phyloP scores from a whole-genome alignment of 2,888 invertebrate species.

The Euproctis similis region DNA sequence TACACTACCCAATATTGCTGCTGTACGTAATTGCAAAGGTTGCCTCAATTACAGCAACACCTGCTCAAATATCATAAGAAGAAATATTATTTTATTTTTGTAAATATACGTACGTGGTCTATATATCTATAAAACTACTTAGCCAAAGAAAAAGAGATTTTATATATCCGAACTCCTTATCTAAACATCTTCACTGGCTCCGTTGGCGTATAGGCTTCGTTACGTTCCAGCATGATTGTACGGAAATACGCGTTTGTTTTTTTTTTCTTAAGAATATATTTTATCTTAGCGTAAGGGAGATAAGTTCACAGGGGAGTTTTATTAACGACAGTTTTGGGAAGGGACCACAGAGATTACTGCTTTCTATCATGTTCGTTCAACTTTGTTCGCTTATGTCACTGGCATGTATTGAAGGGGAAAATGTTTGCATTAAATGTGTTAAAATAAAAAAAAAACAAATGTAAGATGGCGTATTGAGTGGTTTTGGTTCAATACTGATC shows the following conservation, averaged over 20 bases:
- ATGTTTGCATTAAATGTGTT: slow-evolving; percentile 13
- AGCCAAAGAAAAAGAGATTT: slow-evolving; percentile 5
- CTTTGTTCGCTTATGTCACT: slow-evolving; percentile 44
- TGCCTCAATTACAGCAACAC: not conserved
- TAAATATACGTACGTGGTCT: no score
- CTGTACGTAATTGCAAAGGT: not conserved
- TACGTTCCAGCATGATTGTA: slow-evolving; percentile 31
- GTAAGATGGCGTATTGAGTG: no score
- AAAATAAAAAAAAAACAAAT: slow-evolving; percentile 15
- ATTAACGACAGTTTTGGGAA: slow-evolving; percentile 60
- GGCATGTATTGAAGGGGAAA: slow-evolving; percentile 25
- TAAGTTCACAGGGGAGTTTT: slow-evolving; percentile 55
- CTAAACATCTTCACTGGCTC: slow-evolving; percentile 11
- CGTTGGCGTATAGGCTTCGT: slow-evolving; percentile 5
- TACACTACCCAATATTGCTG: no score
- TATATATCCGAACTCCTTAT: slow-evolving; percentile 13
- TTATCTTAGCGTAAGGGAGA: slow-evolving; percentile 52
- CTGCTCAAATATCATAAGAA: not conserved
- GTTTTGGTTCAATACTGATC: slow-evolving; percentile 13
- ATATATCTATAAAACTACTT: slow-evolving; percentile 2
- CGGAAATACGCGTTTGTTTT: slow-evolving; percentile 35
- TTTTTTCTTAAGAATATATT: slow-evolving; percentile 47
- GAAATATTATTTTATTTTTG: no score
- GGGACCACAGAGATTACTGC: slow-evolving; percentile 45
- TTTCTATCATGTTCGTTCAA: slow-evolving; percentile 46